A percentile compares a stretch with the other conserved stretches of the same genome.
Conservation (phyloP, 1,140 invertebrate species). For the Drosophila tsacasi region DNA sequence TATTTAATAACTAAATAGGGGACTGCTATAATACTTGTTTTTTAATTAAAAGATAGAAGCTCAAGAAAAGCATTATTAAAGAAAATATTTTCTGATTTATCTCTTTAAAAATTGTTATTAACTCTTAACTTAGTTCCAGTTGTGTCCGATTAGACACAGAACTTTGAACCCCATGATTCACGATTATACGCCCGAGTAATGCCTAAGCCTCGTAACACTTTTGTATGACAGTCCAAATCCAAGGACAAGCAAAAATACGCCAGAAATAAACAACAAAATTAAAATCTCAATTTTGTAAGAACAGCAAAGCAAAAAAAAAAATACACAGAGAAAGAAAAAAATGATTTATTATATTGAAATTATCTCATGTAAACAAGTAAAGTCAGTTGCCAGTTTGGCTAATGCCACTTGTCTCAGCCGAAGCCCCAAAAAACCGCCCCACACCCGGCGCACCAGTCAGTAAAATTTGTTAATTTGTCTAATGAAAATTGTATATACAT, state of each 20-base stretch:
- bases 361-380: conserved; percentile 85
- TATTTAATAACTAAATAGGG: too few species aligned
- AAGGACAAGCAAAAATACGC: conserved; percentile 55
- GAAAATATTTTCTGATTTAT: too few species aligned
- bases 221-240: conserved; percentile 64
- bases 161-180: conserved; percentile 31
- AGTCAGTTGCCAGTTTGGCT: conserved; percentile 71
- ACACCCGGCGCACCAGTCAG: conserved; percentile 39
- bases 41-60: too few species aligned
- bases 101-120: not conserved
- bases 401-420: conserved; percentile 75
- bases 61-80: too few species aligned
- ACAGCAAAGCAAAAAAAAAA: conserved; percentile 46
- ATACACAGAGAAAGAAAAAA: conserved; percentile 43
- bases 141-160: not conserved
- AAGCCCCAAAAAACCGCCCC: conserved; percentile 17
- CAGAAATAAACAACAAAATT: conserved; percentile 30
- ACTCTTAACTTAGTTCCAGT: too few species aligned
- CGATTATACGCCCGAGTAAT: conserved; percentile 11
- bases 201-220: conserved; percentile 60
- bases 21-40: too few species aligned
- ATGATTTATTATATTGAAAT: conserved; percentile 84
- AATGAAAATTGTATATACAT: conserved; percentile 69
- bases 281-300: conserved; percentile 40
- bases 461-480: conserved; percentile 82